These are phyloP conservation scores for Alosa sapidissima DNA, from an alignment of 2,797 vertebrate species.

Conservation along the genomic window DNA sequence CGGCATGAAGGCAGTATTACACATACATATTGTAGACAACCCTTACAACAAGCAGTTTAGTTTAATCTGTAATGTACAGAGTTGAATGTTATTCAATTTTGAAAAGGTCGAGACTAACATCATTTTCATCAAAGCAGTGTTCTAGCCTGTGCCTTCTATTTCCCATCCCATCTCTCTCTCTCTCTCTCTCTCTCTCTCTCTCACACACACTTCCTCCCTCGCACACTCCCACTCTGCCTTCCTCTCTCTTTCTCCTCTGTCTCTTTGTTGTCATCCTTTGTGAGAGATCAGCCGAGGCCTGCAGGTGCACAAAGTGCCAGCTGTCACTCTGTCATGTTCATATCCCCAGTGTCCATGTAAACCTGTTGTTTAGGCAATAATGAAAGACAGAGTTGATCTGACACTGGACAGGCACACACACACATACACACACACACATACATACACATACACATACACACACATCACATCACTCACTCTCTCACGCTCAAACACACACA, in stretches of 20 bases:
- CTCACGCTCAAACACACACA: neutral
- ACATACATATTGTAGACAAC: neutral
- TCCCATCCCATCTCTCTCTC: neutral
- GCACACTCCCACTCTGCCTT: neutral
- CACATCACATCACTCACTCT: neutral
- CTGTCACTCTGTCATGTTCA: slow-evolving; percentile 26
- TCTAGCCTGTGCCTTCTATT: too few relatives aligned
- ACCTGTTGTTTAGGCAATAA: neutral
- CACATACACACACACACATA: neutral
- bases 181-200: neutral
- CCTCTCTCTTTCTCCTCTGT: neutral
- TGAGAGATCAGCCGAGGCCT: slow-evolving; percentile 10
- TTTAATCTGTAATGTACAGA: neutral
- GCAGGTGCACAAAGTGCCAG: slow-evolving; percentile 26
- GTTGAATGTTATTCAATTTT: neutral
- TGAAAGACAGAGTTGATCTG: neutral
- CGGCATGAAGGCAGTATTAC: too few relatives aligned
- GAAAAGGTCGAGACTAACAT: too few relatives aligned
- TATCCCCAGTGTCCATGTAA: neutral
- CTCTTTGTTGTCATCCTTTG: neutral
- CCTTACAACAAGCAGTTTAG: neutral
- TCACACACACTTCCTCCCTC: neutral
- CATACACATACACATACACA: neutral
- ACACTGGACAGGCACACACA: neutral
- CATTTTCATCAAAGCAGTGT: neutral